These are phyloP conservation scores for Piprites chloris DNA, from an alignment of 2,113 vertebrate species.

Conservation along the genomic window DNA sequence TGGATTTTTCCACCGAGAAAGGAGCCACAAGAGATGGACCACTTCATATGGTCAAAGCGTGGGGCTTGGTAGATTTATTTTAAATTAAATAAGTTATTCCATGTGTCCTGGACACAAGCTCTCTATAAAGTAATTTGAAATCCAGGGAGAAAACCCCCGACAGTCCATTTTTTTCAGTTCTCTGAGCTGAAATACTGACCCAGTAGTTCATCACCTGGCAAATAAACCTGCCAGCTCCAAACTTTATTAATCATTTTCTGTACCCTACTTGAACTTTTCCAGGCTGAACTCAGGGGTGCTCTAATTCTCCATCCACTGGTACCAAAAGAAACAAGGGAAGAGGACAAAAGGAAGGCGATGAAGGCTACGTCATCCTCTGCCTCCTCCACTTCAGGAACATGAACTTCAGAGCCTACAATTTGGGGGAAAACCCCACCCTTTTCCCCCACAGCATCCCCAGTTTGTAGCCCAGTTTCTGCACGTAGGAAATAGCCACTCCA, in stretches of 20 bases:
- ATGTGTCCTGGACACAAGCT: slow-evolving; percentile 45
- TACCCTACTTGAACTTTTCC: slow-evolving; percentile 50
- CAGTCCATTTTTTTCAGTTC: slow-evolving; percentile 47
- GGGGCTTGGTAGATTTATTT: slow-evolving; percentile 60
- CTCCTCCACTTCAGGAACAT: neutral
- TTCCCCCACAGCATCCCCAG: neutral
- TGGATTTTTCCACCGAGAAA: slow-evolving; percentile 51
- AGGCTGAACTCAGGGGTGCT: neutral
- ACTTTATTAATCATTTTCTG: slow-evolving; percentile 50
- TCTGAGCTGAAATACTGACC: slow-evolving; percentile 17
- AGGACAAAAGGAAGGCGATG: neutral
- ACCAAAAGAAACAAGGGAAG: neutral
- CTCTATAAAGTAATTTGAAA: slow-evolving; percentile 51
- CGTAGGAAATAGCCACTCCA: neutral
- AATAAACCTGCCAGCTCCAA: slow-evolving; percentile 56
- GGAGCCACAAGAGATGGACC: slow-evolving; percentile 28
- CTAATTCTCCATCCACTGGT: neutral
- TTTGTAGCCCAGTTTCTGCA: neutral
- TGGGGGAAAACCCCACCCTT: neutral
- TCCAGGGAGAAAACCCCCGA: slow-evolving; percentile 21
- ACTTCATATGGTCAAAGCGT: slow-evolving; percentile 43
- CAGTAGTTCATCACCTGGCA: slow-evolving; percentile 62
- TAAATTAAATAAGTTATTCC: slow-evolving; percentile 64
- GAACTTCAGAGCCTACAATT: neutral
- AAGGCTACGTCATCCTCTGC: neutral